Evolutionary conservation across 2,888 invertebrate genomes (phyloP).

Genomic region (Xylocampa areola): DNA sequence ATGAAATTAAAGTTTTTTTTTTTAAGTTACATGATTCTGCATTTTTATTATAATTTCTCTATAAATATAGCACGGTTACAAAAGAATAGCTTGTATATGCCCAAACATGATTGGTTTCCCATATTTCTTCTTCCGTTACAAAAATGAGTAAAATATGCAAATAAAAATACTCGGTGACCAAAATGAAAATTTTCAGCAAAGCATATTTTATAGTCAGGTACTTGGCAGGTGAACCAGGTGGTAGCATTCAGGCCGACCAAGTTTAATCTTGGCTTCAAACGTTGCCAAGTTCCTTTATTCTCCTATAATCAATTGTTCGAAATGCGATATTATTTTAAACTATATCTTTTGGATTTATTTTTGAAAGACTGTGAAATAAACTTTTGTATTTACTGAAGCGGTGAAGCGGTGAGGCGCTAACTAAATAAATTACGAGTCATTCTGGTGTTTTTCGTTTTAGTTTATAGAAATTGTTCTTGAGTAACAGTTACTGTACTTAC

Average conservation of each 20-base stretch:
- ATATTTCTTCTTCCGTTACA: not conserved
- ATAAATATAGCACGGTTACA: no score
- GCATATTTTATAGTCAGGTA: conserved; percentile 65
- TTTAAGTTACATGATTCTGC: no score
- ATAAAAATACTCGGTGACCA: conserved; percentile 31
- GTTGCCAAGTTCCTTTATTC: conserved; percentile 66
- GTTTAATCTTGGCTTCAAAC: conserved; percentile 68
- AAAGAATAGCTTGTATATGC: no score
- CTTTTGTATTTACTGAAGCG: conserved; percentile 18
- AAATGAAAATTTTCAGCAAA: conserved; percentile 55
- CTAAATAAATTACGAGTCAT: no score
- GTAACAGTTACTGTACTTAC: no score
- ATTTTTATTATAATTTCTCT: no score
- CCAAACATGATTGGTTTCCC: not conserved
- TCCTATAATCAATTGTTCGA: conserved; percentile 51
- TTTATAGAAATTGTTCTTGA: no score
- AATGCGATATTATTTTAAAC: conserved; percentile 45
- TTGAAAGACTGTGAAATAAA: conserved; percentile 35
- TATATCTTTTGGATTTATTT: conserved; percentile 24
- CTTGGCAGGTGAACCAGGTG: conserved; percentile 69
- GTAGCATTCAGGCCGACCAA: conserved; percentile 59
- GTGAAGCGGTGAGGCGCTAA: conserved; percentile 7
- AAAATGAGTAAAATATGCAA: conserved; percentile 10
- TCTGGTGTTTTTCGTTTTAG: no score
- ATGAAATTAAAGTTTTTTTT: no score